phyloP scores from a whole-genome alignment of 30 jellyfish, hydroid and myxozoan species.

The Aurelia aurita region DNA sequence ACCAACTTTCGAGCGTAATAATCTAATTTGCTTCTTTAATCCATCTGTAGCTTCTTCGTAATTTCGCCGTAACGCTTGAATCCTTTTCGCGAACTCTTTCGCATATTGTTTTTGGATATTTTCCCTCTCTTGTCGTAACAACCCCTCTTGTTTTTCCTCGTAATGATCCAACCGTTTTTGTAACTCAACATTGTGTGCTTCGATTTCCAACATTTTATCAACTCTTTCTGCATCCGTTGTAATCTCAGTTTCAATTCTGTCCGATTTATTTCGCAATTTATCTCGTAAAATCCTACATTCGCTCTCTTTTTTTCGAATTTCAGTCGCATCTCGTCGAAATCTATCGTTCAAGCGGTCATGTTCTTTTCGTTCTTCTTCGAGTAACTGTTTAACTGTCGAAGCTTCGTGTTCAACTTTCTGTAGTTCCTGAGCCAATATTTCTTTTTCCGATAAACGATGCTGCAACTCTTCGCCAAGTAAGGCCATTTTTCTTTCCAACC shows the following conservation, averaged over 20 bases:
- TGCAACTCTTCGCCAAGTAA: slow-evolving; percentile 62
- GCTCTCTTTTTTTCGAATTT: slow-evolving; percentile 86
- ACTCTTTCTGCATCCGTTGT: slow-evolving; percentile 40
- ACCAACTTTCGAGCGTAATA: slow-evolving; percentile 46
- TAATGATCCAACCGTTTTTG: slow-evolving; percentile 37
- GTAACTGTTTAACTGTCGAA: slow-evolving; percentile 41
- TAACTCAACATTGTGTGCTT: slow-evolving; percentile 70
- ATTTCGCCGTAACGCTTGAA: slow-evolving; percentile 70
- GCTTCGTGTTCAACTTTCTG: slow-evolving; percentile 59
- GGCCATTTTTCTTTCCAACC: slow-evolving; percentile 60
- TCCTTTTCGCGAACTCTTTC: slow-evolving; percentile 83
- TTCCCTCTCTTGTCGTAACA: slow-evolving; percentile 67
- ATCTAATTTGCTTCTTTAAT: slow-evolving; percentile 59
- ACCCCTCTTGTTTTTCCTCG: slow-evolving; percentile 17
- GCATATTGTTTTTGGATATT: slow-evolving; percentile 76
- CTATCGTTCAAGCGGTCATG: slow-evolving; percentile 77
- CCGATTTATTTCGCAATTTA: slow-evolving; percentile 54
- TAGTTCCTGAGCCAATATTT: slow-evolving; percentile 35
- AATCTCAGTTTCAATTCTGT: slow-evolving; percentile 17
- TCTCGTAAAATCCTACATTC: slow-evolving; percentile 59
- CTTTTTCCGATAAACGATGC: slow-evolving; percentile 17
- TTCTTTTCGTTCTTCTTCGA: slow-evolving; percentile 85
- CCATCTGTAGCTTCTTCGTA: slow-evolving; percentile 92
- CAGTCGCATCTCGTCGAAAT: slow-evolving; percentile 87
- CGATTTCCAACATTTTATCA: slow-evolving; percentile 58